Evolutionary conservation across 2,113 vertebrate species (phyloP).

Genomic region (Myotis yumanensis): DNA sequence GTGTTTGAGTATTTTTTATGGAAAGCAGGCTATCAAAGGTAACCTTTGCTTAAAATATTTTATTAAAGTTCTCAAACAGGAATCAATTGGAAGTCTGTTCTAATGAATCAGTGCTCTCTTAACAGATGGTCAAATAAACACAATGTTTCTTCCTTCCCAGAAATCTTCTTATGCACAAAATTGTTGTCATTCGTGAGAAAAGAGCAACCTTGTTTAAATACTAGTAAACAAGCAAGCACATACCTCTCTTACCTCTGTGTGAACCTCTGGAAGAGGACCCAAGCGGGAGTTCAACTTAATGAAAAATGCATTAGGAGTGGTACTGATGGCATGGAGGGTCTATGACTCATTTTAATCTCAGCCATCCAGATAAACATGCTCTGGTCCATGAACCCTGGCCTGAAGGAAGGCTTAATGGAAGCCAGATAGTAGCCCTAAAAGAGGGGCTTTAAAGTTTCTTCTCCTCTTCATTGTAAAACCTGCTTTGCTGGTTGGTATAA

Average conservation of each 20-base stretch:
- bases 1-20: not conserved
- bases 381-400: slow-evolving; percentile 55
- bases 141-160: slow-evolving; percentile 64
- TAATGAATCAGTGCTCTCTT: slow-evolving; percentile 54
- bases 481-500: not conserved
- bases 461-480: slow-evolving; percentile 41
- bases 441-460: not conserved
- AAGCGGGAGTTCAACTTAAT: slow-evolving; percentile 73
- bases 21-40: not conserved
- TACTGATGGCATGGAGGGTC: slow-evolving; percentile 35
- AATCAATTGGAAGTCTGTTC: slow-evolving; percentile 31
- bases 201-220: slow-evolving; percentile 70
- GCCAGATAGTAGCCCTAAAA: slow-evolving; percentile 15
- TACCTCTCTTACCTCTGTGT: slow-evolving; percentile 68
- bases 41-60: slow-evolving; percentile 53
- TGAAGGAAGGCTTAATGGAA: slow-evolving; percentile 53
- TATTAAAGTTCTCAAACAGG: slow-evolving; percentile 41
- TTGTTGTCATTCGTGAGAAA: slow-evolving; percentile 63
- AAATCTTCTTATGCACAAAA: slow-evolving; percentile 64
- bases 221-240: slow-evolving; percentile 64
- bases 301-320: slow-evolving; percentile 76
- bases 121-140: slow-evolving; percentile 75
- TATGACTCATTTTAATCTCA: slow-evolving; percentile 70
- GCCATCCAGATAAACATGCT: slow-evolving; percentile 51
- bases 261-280: slow-evolving; percentile 71